Evolutionary conservation across 2,888 invertebrate species (phyloP), one percentile per base, ranked within the genome.

Genomic region (Metalampra italica): DNA sequence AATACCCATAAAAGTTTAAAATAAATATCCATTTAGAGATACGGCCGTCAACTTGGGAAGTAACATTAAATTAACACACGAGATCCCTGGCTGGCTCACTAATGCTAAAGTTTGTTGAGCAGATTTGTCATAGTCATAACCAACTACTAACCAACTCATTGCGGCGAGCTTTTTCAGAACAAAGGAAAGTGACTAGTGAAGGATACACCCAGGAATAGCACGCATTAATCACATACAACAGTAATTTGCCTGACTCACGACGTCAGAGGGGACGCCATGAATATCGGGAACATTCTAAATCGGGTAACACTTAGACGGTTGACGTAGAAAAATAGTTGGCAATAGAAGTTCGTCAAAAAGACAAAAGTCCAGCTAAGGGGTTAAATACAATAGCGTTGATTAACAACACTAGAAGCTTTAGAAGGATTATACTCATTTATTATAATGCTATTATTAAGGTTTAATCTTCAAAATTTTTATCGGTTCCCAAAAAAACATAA

Each of bases 231-330:
- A 86, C 83, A 79, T 75, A 79, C 64, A 22, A 71, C 74, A 72
- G 80, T 80, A 83, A 87, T 88, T 84, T 81, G 83, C 80, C 80
- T 88, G 85, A 87, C 77, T 87, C 87, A 87, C 79, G 81, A 87
- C 79, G 81, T 76, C 77, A 77, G 59, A 76, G 78, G 78, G 84
- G 83, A 78, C 83, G 80, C 72, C 62, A 66, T 66, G 62, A 73
- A 69, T 78, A 79, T 79, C 71, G 76, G 68, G 75, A 73, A 77
- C 68, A 76, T 82, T 85, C 86, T 87, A 86, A 75, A 82, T 84
- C 78, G 65, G 77, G 82, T 60, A 68, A 72, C 81, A 77, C 77
- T 78, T 73, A 64, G 66, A 66, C 66, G 64, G 61, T 55, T 55
- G 53, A 61, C 56, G 60, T 68, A 63, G 72, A 71, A 72, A 78